Conservation (phyloP, 2,113 vertebrate genomes). For the Xenopus tropicalis region DNA sequence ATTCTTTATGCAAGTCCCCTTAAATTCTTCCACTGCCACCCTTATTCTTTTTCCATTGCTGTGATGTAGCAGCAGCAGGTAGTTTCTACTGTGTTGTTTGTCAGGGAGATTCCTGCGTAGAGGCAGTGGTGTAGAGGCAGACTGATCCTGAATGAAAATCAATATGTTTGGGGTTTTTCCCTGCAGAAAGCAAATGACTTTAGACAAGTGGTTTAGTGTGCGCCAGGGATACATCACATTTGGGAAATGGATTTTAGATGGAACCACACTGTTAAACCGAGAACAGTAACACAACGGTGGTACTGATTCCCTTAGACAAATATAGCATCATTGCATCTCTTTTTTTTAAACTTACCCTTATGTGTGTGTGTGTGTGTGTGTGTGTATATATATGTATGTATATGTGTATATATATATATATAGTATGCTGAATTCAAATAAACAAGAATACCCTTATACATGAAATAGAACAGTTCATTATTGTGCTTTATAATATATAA, state of each 20-base stretch:
- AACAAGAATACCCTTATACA: too few species aligned
- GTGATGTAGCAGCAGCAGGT: too few species aligned
- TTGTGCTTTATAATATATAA: too few species aligned
- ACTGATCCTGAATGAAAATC: constrained; percentile 43
- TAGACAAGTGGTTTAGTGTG: constrained; percentile 39
- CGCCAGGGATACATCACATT: constrained; percentile 33
- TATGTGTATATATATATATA: too few species aligned
- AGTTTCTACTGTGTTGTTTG: background rate
- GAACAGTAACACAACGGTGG: background rate
- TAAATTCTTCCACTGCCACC: too few species aligned
- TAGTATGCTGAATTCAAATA: too few species aligned
- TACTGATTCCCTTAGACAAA: background rate
- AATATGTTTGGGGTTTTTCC: constrained; percentile 44
- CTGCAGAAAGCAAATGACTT: constrained; percentile 42
- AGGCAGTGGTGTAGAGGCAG: constrained; percentile 28
- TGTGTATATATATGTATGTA: too few species aligned
- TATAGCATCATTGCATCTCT: background rate
- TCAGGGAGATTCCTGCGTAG: constrained; percentile 34
- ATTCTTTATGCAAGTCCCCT: too few species aligned
- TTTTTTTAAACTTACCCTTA: too few species aligned
- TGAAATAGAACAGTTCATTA: too few species aligned
- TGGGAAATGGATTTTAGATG: constrained; percentile 34
- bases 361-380: background rate
- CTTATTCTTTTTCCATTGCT: too few species aligned
- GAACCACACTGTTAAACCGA: constrained; percentile 21